Conservation (phyloP, 2,797 vertebrate genomes). For the Arrhamphus sclerolepis region DNA sequence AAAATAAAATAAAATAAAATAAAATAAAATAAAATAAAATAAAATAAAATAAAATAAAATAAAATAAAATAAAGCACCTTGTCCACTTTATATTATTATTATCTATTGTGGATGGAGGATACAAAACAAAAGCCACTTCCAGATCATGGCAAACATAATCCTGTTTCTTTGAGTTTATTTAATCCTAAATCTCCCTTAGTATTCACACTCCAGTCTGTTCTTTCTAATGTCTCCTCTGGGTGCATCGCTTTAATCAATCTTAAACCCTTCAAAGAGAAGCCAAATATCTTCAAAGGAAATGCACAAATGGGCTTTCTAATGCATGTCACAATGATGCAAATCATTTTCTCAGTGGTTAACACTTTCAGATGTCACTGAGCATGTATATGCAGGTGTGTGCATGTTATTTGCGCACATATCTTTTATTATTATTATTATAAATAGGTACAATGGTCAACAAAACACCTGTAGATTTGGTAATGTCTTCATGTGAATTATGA, state of each 20-base stretch:
- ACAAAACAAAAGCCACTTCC: slow-evolving; percentile 33
- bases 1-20: slow-evolving; percentile 8
- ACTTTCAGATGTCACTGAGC: slow-evolving; percentile 8
- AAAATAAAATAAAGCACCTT: slow-evolving; percentile 8
- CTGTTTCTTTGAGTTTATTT: slow-evolving; percentile 45
- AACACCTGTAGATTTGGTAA: slow-evolving; percentile 31
- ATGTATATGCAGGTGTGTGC: slow-evolving; percentile 9
- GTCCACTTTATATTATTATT: not conserved
- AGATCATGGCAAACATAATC: slow-evolving; percentile 31
- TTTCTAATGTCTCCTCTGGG: slow-evolving; percentile 30
- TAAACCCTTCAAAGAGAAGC: slow-evolving; percentile 45
- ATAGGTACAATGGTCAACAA: not conserved
- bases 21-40: not conserved
- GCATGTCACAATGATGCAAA: slow-evolving; percentile 48
- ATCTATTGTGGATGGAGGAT: slow-evolving; percentile 9
- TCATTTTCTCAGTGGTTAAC: slow-evolving; percentile 25
- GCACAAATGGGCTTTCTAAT: slow-evolving; percentile 50
- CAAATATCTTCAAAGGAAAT: slow-evolving; percentile 50
- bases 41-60: not conserved
- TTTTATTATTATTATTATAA: slow-evolving; percentile 1
- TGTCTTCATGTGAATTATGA: slow-evolving; percentile 19
- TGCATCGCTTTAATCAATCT: slow-evolving; percentile 49
- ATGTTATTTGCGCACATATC: slow-evolving; percentile 15
- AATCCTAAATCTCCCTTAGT: slow-evolving; percentile 55
- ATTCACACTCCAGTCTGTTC: slow-evolving; percentile 47